Base-by-base conservation (phyloP, 2,113 vertebrate species). In the Phrynosoma blainvillii region DNA sequence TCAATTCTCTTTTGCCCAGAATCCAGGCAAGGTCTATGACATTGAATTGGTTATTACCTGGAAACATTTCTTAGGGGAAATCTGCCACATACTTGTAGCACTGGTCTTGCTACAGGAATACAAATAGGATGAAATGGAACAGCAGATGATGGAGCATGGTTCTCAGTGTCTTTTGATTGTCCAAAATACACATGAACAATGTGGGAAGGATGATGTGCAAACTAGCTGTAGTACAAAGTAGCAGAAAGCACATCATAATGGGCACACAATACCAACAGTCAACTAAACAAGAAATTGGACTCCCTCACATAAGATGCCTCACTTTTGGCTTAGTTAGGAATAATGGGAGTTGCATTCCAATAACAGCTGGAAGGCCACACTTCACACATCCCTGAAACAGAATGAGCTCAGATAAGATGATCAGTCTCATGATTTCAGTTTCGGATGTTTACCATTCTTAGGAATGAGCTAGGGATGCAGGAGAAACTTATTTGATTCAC, bases 31-130 rank as follows among this genome's bases (percentile, higher is more conserved):
- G 42, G 11, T 59, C 79, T 93, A 62, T 82, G 56, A 88, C 93
- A 89, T 91, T 74, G 89, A 92, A 91, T 70, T 40, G 80, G 13
- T 87, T 89, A 87, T 2, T 89, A 52, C 83, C 86, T 79, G 89
- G 82, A 91, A 86, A 93, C 71, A 0, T 70, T 82, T 87, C 84
- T 14, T 25, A 62, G 27, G 89, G 87, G 75, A 62, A 92, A 87
- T 42, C 9, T 25, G 71, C 27, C 1, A 52, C 73, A 74, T 88
- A 27, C 30, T 82, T 30, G 32, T n/a, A 18, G 0, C 4, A 88
- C n/a, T 21, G 91, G 84, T 21, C 8, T 7, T 21, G 23, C 8
- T 82, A 0, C 74, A 62, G 65, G 83, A 85, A 76, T 83, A 23
- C 47, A 47, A 78, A 84, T 88, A 0, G 7, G 59, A 66, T 87